phyloP scores from a whole-genome alignment of 2,113 vertebrate genomes.

The Petrocephalus microphthalmus region DNA sequence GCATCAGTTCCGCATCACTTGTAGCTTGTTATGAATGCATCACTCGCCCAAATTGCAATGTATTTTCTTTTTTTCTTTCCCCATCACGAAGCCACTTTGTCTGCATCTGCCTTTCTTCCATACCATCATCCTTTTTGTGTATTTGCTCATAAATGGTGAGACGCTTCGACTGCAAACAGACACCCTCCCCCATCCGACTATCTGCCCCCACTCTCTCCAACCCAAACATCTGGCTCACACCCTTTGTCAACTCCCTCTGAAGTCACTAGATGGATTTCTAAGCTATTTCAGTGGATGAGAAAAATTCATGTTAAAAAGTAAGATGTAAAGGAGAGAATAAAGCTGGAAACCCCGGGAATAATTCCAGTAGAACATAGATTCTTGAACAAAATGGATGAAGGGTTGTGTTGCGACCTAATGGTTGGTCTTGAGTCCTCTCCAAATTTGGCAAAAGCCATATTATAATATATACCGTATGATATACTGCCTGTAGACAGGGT shows the following conservation, averaged over 20 bases:
- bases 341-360: background rate
- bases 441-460: background rate
- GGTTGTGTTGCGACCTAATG: background rate
- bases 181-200: background rate
- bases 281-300: constrained; percentile 42
- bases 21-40: background rate
- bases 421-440: background rate
- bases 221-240: constrained; percentile 83
- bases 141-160: background rate
- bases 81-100: background rate
- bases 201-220: constrained; percentile 13
- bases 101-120: background rate
- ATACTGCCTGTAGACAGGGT: background rate
- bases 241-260: constrained; percentile 41
- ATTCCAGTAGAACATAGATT: background rate
- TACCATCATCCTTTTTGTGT: background rate
- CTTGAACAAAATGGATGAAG: background rate
- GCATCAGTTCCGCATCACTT: background rate
- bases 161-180: background rate
- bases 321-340: background rate
- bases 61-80: background rate
- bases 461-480: background rate
- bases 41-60: background rate
- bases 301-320: constrained; percentile 20
- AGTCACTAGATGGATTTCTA: constrained; percentile 46